Percentiles rank a stretch among this genome's conserved stretches.
Evolutionary conservation across 1,140 invertebrate species (phyloP).

Genomic region (Leptestheria dahalacensis): DNA sequence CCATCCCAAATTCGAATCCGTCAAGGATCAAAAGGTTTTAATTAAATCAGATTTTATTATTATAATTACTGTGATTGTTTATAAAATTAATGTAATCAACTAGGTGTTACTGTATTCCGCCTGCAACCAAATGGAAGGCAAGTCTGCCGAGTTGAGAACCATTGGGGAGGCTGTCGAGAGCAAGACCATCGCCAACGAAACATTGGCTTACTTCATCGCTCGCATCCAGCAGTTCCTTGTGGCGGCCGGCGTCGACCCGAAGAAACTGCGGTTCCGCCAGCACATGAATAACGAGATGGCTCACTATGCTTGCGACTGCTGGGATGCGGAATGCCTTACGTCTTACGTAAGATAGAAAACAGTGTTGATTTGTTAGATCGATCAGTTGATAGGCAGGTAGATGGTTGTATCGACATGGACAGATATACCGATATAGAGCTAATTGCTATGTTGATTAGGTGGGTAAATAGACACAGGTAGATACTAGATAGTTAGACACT

Average conservation of each 20-base stretch:
- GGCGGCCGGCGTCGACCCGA: slow-evolving; percentile 72
- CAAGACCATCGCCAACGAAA: slow-evolving; percentile 86
- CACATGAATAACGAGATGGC: slow-evolving; percentile 99
- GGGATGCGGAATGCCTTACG: slow-evolving; percentile 93
- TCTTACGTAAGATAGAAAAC: slow-evolving; percentile 72
- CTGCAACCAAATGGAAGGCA: slow-evolving; percentile 90
- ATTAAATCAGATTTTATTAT: background rate
- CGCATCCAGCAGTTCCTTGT: slow-evolving; percentile 81
- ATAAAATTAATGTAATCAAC: background rate
- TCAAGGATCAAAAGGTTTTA: slow-evolving; percentile 44
- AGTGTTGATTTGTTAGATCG: too few species aligned
- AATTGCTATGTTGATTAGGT: too few species aligned
- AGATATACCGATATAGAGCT: too few species aligned
- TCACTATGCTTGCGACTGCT: slow-evolving; percentile 99
- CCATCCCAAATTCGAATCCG: slow-evolving; percentile 75
- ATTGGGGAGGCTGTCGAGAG: slow-evolving; percentile 61
- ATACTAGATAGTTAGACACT: too few species aligned
- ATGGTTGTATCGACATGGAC: too few species aligned
- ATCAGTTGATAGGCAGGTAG: too few species aligned
- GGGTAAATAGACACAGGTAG: too few species aligned
- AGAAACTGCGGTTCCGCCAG: slow-evolving; percentile 83
- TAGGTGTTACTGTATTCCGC: slow-evolving; percentile 76
- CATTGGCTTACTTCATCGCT: slow-evolving; percentile 94
- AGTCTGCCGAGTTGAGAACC: slow-evolving; percentile 47
- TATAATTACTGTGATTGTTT: background rate